These are phyloP conservation scores for Chironomus striatipennis DNA, from an alignment of 1,140 invertebrate species.

Conservation along the genomic window DNA sequence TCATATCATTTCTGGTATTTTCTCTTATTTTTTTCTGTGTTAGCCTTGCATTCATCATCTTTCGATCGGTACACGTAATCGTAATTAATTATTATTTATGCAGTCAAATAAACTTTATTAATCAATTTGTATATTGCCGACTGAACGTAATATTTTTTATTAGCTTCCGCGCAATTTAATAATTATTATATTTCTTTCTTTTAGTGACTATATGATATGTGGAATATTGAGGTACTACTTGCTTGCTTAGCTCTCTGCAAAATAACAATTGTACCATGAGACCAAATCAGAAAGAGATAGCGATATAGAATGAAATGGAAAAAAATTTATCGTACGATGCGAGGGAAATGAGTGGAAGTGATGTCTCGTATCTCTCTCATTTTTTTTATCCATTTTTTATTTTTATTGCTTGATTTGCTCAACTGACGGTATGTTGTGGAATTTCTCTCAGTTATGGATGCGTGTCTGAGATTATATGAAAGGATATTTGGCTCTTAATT, in stretches of 20 bases:
- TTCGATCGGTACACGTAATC: conserved; percentile 12
- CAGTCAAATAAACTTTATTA: not conserved
- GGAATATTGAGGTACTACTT: not conserved
- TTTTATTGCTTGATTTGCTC: no score
- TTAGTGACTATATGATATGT: not conserved
- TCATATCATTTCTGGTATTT: conserved; percentile 5
- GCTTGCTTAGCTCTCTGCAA: conserved; percentile 11
- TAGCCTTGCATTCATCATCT: not conserved
- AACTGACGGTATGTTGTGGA: no score
- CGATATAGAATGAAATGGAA: not conserved
- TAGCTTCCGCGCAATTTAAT: no score
- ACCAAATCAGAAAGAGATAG: not conserved
- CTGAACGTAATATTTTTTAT: no score
- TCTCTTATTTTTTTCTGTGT: not conserved
- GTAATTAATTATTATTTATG: not conserved
- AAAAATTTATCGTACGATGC: conserved; percentile 16
- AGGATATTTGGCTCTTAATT: no score
- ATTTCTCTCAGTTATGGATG: not conserved
- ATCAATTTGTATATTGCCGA: not conserved
- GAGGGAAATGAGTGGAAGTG: not conserved
- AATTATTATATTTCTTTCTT: not conserved
- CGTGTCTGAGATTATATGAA: no score
- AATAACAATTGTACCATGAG: conserved; percentile 11
- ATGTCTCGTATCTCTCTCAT: no score
- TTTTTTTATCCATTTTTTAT: no score